Evolutionary conservation across 2,888 invertebrate genomes (phyloP).

Genomic region (Pelosia muscerda): DNA sequence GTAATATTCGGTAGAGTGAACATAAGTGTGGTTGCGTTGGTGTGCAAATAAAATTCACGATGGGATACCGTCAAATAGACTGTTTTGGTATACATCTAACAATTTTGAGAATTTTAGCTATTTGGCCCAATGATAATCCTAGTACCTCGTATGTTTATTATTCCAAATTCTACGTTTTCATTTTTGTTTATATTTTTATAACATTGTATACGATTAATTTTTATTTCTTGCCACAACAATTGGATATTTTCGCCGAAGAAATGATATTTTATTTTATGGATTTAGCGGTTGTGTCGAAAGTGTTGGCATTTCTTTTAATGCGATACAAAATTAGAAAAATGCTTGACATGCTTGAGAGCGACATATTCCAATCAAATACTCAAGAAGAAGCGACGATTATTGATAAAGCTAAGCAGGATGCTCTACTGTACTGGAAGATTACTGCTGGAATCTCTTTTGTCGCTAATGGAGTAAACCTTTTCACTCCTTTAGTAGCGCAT

Average conservation of each 20-base stretch:
- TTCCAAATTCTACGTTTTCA: slow-evolving; percentile 50
- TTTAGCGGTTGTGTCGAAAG: slow-evolving; percentile 62
- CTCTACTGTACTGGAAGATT: slow-evolving; percentile 63
- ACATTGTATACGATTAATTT: slow-evolving; percentile 63
- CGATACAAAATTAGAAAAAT: slow-evolving; percentile 57
- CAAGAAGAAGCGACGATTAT: slow-evolving; percentile 57
- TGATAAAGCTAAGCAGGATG: slow-evolving; percentile 60
- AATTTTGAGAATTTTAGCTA: slow-evolving; percentile 63
- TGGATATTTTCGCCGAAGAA: slow-evolving; percentile 67
- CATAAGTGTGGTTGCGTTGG: neutral
- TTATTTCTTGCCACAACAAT: slow-evolving; percentile 59
- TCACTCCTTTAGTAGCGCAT: slow-evolving; percentile 60
- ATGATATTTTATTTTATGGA: slow-evolving; percentile 69
- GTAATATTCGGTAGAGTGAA: neutral
- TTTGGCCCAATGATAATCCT: slow-evolving; percentile 56
- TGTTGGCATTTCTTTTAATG: slow-evolving; percentile 59
- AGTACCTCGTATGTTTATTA: slow-evolving; percentile 55
- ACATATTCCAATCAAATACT: slow-evolving; percentile 62
- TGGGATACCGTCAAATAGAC: slow-evolving; percentile 60
- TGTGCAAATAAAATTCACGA: slow-evolving; percentile 20
- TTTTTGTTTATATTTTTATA: slow-evolving; percentile 57
- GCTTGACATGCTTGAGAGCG: slow-evolving; percentile 64
- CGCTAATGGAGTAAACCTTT: slow-evolving; percentile 57
- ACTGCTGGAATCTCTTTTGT: slow-evolving; percentile 57
- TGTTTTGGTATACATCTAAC: slow-evolving; percentile 64